Conservation (phyloP, 2,888 invertebrate genomes). For the Drosophila buzzatii region DNA sequence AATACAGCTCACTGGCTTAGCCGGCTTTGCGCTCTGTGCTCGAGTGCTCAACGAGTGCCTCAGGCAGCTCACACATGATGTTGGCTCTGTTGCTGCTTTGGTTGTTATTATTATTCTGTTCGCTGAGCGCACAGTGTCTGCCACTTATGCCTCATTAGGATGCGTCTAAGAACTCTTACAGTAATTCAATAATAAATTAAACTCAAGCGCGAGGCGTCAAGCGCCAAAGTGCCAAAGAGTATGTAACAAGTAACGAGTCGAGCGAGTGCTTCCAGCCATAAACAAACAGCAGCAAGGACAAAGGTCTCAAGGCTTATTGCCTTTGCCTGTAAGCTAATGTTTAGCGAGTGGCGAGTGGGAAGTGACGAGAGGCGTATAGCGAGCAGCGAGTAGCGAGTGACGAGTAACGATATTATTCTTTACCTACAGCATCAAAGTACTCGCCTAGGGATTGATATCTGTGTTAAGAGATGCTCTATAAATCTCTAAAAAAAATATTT, state of each 20-base stretch:
- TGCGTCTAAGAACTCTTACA: conserved; percentile 79
- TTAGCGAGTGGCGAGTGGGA: not conserved
- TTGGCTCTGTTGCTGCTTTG: not conserved
- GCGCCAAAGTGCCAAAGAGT: conserved; percentile 14
- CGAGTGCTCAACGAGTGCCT: conserved; percentile 53
- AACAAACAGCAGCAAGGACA: not conserved
- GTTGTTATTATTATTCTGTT: conserved; percentile 58
- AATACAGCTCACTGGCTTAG: conserved; percentile 55
- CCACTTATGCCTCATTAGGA: conserved; percentile 81
- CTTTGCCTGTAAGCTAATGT: not conserved
- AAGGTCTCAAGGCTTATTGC: not conserved
- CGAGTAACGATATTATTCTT: not conserved
- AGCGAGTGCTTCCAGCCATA: not conserved
- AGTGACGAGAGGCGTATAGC: conserved; percentile 24
- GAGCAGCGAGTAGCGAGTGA: not conserved
- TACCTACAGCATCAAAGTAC: too few relatives aligned
- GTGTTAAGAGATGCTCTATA: not conserved
- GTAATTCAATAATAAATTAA: conserved; percentile 62
- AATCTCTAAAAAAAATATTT: not conserved
- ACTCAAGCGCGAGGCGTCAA: conserved; percentile 56
- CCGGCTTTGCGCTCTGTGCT: conserved; percentile 19
- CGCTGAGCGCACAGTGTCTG: conserved; percentile 66
- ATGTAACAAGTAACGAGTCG: conserved; percentile 9
- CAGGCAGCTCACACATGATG: conserved; percentile 45
- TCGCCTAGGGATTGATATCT: not conserved